A percentile compares a stretch with the other conserved stretches of the same genome.
Conservation (phyloP, 2,113 vertebrate species). For the Trinectes maculatus region DNA sequence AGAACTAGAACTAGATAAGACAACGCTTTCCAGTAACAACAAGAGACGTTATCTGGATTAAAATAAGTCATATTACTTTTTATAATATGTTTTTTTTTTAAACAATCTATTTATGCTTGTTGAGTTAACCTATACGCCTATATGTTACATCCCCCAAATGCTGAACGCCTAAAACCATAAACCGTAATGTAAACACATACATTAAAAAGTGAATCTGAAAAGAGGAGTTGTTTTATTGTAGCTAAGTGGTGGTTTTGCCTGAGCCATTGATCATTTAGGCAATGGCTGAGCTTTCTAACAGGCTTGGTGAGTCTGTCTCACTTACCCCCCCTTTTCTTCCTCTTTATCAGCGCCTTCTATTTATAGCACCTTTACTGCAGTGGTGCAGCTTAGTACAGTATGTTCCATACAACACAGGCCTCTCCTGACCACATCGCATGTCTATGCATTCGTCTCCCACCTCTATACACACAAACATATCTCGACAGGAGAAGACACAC, state of each 20-base stretch:
- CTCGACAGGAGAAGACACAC: conserved; percentile 1
- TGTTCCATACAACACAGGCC: conserved; percentile 67
- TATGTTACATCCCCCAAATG: conserved; percentile 24
- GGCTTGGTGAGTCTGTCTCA: conserved; percentile 51
- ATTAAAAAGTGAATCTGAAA: conserved; percentile 26
- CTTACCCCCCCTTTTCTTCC: conserved; percentile 36
- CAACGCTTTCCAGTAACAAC: too few relatives aligned
- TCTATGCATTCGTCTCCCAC: conserved; percentile 42
- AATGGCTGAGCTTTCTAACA: conserved; percentile 44
- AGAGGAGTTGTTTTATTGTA: neutral
- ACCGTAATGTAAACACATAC: conserved; percentile 16
- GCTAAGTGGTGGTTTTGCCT: conserved; percentile 19
- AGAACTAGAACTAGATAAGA: too few relatives aligned
- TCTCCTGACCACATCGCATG: conserved; percentile 57
- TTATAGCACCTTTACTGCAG: conserved; percentile 72
- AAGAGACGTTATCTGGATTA: too few relatives aligned
- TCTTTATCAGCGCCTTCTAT: conserved; percentile 76
- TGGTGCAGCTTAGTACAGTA: conserved; percentile 66
- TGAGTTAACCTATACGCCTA: neutral
- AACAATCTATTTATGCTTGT: too few relatives aligned
- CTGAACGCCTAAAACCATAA: neutral
- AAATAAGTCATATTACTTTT: too few relatives aligned
- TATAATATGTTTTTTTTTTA: too few relatives aligned
- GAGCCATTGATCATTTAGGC: conserved; percentile 25
- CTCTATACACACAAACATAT: conserved; percentile 18